Percentiles rank a stretch among this genome's conserved stretches.
Evolutionary conservation across 2,888 invertebrate genomes (phyloP).

Genomic region (Orthonychiurus folsomi): DNA sequence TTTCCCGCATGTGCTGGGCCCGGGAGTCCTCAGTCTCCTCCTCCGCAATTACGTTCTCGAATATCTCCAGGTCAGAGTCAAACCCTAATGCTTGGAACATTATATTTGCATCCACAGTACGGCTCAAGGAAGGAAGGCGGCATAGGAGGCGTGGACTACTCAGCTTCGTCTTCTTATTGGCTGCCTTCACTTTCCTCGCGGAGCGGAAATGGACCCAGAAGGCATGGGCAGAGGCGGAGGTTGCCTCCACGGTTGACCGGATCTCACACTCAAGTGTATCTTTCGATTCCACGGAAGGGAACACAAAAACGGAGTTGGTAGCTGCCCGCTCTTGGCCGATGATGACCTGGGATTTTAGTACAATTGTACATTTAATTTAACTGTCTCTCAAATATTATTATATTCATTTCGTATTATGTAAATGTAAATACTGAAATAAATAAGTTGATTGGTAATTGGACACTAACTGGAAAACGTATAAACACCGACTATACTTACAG

Average conservation of each 20-base stretch:
- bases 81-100: slow-evolving; percentile 51
- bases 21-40: not conserved
- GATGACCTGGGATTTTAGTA: slow-evolving; percentile 45
- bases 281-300: slow-evolving; percentile 52
- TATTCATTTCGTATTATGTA: no score
- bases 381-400: not conserved
- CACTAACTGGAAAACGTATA: no score
- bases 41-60: slow-evolving; percentile 53
- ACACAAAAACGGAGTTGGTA: slow-evolving; percentile 55
- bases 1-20: not conserved
- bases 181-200: slow-evolving; percentile 5
- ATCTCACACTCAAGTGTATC: slow-evolving; percentile 55
- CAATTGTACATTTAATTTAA: not conserved
- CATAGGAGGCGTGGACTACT: not conserved
- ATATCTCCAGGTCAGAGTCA: slow-evolving; percentile 53
- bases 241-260: slow-evolving; percentile 49
- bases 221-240: slow-evolving; percentile 14
- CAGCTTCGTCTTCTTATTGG: not conserved
- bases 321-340: slow-evolving; percentile 58
- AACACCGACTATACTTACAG: no score
- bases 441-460: no score
- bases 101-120: slow-evolving; percentile 3
- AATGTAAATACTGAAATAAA: no score
- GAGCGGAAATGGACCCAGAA: slow-evolving; percentile 12
- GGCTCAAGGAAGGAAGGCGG: not conserved